These are phyloP conservation scores for Drosophila bunnanda DNA, from an alignment of 2,888 invertebrate genomes.

Conservation along the genomic window DNA sequence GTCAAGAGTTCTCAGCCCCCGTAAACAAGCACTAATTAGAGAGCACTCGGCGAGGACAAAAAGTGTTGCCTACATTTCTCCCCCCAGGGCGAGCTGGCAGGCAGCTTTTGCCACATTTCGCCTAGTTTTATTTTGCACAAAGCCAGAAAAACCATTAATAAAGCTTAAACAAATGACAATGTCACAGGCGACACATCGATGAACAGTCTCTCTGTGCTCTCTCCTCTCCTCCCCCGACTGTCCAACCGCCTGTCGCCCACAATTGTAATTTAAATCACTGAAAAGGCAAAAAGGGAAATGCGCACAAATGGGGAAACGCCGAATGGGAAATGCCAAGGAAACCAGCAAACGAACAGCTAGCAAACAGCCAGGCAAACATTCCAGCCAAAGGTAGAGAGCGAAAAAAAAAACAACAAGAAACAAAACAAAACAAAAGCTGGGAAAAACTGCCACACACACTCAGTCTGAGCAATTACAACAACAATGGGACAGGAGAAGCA, in stretches of 20 bases:
- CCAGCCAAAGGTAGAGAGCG: conserved; percentile 15
- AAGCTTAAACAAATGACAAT: conserved; percentile 55
- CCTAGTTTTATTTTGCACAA: too few species aligned
- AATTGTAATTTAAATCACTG: conserved; percentile 38
- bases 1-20: conserved; percentile 41
- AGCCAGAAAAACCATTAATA: conserved; percentile 60
- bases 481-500: conserved; percentile 28
- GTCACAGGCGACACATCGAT: conserved; percentile 50
- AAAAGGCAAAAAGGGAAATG: conserved; percentile 3
- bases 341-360: conserved; percentile 28
- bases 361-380: conserved; percentile 37
- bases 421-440: neutral
- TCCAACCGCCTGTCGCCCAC: neutral
- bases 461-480: conserved; percentile 33
- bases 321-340: conserved; percentile 20
- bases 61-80: conserved; percentile 34
- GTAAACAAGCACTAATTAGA: conserved; percentile 49
- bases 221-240: too few species aligned
- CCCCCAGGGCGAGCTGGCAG: neutral
- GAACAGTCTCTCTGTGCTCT: conserved; percentile 44
- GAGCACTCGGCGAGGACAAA: conserved; percentile 35
- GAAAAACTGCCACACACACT: conserved; percentile 1
- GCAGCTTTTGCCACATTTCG: conserved; percentile 6
- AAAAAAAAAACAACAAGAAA: neutral
- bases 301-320: conserved; percentile 7